Base-by-base conservation (phyloP, 1,140 invertebrate species). In the Sarcophaga peregrina region DNA sequence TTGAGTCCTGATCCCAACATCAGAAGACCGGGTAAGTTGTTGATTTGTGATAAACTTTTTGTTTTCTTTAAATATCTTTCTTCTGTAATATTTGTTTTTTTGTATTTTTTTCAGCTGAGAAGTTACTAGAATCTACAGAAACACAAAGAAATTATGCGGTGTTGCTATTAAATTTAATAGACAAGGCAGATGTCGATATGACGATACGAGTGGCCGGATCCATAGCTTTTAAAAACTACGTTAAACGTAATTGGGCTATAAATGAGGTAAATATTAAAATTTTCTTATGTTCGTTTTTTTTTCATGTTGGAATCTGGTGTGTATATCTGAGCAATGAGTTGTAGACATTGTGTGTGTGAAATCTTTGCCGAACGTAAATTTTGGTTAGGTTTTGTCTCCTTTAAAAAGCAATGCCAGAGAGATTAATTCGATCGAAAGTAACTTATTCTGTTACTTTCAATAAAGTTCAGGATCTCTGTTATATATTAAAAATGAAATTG, bases 211-310 rank as follows among this genome's bases (percentile, higher is more conserved):
- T 98, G 68, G 95, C 97, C 54, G 96, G 96, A 74, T 95, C 97
- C 72, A 95, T 99, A 85, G 95, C 96, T 15, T 98, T 99, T 87
- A 99, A 99, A 91, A 99, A 99, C 91, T 98, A 95, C 90, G 94
- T 99, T 8, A 99, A 98, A 91, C 92, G 97, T 82, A 98, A 99
- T 91, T 99, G 98, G 98, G 87, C 83, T 17, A 88, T 87, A 9
- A 86, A 88, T 84, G 87, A 87, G 62, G 85, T 84, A 76, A 83
- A 84, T 76, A 37, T 37, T 37, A 37, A 37, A 37, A 37, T 4
- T 1, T 37, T 37, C 25, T 2, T 37, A 37, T 37, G 1, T 37
- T 37, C 4, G 25, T 37, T 37, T 37, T 1, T 37, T 4, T 37
- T 37, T 37, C 4, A 4, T 37, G 4, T 37, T 37, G 25, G 25